Conservation (phyloP, 2,113 vertebrate species). For the Casuarius casuarius region DNA sequence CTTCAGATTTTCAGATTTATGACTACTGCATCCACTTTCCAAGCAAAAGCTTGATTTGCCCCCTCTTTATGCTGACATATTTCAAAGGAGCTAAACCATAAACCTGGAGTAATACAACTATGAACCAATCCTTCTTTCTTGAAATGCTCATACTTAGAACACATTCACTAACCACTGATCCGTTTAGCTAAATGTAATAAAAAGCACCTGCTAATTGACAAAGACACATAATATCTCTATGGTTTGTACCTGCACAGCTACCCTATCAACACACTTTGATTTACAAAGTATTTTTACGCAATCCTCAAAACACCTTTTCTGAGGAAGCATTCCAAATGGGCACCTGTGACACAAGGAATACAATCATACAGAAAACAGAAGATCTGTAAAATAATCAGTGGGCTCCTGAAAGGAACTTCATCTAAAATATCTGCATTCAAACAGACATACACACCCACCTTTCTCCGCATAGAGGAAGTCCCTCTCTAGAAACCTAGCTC, state of each 20-base stretch:
- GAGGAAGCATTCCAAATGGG: background rate
- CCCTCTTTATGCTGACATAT: background rate
- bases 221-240: background rate
- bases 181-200: background rate
- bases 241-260: background rate
- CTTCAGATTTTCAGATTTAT: constrained; percentile 16
- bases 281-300: background rate
- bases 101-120: background rate
- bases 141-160: background rate
- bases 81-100: constrained; percentile 8
- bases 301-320: background rate
- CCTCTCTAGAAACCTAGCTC: background rate
- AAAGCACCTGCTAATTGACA: background rate
- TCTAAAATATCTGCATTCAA: background rate
- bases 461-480: background rate
- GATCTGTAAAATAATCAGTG: background rate
- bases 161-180: background rate
- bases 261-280: background rate
- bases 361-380: background rate
- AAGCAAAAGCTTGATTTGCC: background rate
- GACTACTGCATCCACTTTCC: background rate
- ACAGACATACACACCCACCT: background rate
- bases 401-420: background rate
- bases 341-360: background rate
- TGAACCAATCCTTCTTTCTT: background rate